Evolutionary conservation across 2,888 invertebrate genomes (phyloP).

Genomic region (Allacma fusca): DNA sequence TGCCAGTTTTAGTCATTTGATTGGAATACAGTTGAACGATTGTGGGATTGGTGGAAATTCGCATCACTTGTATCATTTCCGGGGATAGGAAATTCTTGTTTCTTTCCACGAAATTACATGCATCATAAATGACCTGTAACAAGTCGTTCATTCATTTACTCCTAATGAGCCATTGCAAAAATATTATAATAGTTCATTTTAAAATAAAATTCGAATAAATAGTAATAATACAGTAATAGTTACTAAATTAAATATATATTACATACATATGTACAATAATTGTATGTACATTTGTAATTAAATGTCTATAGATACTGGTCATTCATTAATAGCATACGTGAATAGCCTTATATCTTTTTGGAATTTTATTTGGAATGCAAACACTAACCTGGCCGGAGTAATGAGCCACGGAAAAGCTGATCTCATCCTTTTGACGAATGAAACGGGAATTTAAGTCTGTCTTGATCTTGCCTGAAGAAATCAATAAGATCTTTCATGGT

Average conservation of each 20-base stretch:
- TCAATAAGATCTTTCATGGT: too few relatives aligned
- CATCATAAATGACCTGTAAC: slow-evolving; percentile 73
- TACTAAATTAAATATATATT: too few relatives aligned
- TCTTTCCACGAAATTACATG: slow-evolving; percentile 82
- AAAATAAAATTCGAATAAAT: not conserved
- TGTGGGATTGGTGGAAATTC: slow-evolving; percentile 75
- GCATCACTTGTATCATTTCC: slow-evolving; percentile 83
- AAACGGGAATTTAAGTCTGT: slow-evolving; percentile 48
- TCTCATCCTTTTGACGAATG: slow-evolving; percentile 48
- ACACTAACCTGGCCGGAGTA: slow-evolving; percentile 85
- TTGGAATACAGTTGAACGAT: slow-evolving; percentile 82
- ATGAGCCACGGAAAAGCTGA: slow-evolving; percentile 85
- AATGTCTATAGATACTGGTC: too few relatives aligned
- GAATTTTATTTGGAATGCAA: not conserved
- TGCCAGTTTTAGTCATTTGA: slow-evolving; percentile 83
- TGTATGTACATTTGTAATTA: too few relatives aligned
- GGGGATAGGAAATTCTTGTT: slow-evolving; percentile 91
- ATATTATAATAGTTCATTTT: too few relatives aligned
- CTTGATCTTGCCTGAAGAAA: slow-evolving; percentile 47
- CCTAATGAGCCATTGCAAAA: too few relatives aligned
- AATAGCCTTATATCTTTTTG: too few relatives aligned
- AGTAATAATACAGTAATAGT: not conserved
- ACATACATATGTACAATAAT: too few relatives aligned
- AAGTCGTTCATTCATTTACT: too few relatives aligned
- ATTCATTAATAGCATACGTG: too few relatives aligned